A percentile compares a stretch with the other conserved stretches of the same genome.
Conservation (phyloP, 2,888 invertebrate species). For the Lasioglossum leucozonium region DNA sequence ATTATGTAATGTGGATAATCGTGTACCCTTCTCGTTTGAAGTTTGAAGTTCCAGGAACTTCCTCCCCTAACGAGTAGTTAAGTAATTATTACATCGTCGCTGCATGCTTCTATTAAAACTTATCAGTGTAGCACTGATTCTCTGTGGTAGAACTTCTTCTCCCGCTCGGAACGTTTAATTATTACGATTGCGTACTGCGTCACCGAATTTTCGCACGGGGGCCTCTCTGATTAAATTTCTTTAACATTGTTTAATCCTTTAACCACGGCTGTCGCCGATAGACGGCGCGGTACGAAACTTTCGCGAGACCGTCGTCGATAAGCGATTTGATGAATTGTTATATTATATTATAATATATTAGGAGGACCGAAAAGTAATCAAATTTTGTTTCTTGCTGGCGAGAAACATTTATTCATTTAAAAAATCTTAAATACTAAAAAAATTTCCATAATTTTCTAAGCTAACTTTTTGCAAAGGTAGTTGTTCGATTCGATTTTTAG, state of each 20-base stretch:
- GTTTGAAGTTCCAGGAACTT: slow-evolving; percentile 23
- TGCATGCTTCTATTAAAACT: slow-evolving; percentile 39
- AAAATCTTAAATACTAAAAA: too few relatives aligned
- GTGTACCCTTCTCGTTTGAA: slow-evolving; percentile 28
- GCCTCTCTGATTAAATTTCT: background rate
- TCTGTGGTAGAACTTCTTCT: background rate
- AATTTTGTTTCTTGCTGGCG: too few relatives aligned
- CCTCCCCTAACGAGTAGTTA: slow-evolving; percentile 32
- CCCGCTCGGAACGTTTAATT: background rate
- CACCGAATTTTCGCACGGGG: background rate
- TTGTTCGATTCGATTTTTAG: too few relatives aligned
- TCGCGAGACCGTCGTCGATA: too few relatives aligned
- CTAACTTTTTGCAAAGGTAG: too few relatives aligned
- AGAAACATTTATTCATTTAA: too few relatives aligned
- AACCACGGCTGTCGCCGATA: too few relatives aligned
- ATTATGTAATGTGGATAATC: slow-evolving; percentile 32
- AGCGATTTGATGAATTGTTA: too few relatives aligned
- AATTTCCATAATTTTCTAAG: too few relatives aligned
- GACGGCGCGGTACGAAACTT: too few relatives aligned
- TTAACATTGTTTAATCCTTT: background rate
- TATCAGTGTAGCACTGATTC: background rate
- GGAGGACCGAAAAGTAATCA: too few relatives aligned
- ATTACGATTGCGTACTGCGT: background rate
- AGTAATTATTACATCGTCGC: slow-evolving; percentile 41
- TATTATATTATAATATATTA: too few relatives aligned